These are phyloP conservation scores for Allacma fusca DNA, from an alignment of 2,888 invertebrate species.

Conservation along the genomic window DNA sequence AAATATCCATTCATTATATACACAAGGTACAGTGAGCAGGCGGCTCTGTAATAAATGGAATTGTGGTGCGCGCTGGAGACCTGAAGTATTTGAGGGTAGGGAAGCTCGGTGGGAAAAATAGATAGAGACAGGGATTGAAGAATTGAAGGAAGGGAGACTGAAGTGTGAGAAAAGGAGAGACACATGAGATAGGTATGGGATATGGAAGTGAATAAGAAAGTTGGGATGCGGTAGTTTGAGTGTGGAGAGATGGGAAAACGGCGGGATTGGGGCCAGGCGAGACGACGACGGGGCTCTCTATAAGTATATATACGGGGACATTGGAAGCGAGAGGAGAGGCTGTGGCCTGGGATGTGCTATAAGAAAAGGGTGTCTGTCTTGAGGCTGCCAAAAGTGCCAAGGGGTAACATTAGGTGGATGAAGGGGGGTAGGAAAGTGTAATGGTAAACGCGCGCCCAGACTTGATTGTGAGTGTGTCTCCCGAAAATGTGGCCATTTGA, in stretches of 20 bases:
- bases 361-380: constrained; percentile 46
- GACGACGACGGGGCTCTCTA: background rate
- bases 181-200: too few species aligned
- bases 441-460: constrained; percentile 34
- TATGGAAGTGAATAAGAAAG: too few species aligned
- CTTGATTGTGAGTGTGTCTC: constrained; percentile 53
- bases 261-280: constrained; percentile 14
- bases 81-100: too few species aligned
- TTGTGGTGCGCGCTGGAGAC: too few species aligned
- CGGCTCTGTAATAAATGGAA: too few species aligned
- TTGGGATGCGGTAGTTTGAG: too few species aligned
- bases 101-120: too few species aligned
- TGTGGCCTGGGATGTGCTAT: constrained; percentile 20
- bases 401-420: constrained; percentile 54
- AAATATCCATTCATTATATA: too few species aligned
- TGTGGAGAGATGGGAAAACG: background rate
- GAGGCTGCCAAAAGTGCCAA: constrained; percentile 42
- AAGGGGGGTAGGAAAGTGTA: constrained; percentile 38
- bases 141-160: too few species aligned
- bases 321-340: constrained; percentile 3
- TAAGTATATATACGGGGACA: background rate
- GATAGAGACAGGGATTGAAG: too few species aligned
- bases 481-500: constrained; percentile 61
- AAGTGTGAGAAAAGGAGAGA: too few species aligned
- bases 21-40: too few species aligned